Evolutionary conservation across 2,797 vertebrate genomes (phyloP).

Genomic region (Lepilemur septentrionalis): DNA sequence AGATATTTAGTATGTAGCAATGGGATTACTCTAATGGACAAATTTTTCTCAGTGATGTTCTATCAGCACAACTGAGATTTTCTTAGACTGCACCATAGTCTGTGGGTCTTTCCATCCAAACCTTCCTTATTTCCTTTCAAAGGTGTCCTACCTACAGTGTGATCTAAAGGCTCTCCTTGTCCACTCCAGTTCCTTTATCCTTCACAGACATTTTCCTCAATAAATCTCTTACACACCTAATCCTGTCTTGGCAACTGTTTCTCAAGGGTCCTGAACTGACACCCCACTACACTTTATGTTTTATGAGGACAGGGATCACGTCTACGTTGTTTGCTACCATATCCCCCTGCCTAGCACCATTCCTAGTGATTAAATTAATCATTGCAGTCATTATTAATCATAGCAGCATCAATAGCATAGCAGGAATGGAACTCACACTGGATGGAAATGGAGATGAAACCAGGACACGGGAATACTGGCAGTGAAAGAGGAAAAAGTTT

Average conservation of each 20-base stretch:
- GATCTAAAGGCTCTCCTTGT: background rate
- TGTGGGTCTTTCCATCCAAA: background rate
- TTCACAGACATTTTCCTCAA: background rate
- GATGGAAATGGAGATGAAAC: background rate
- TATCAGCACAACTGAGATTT: background rate
- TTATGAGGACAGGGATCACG: background rate
- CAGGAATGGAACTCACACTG: background rate
- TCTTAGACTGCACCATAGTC: background rate
- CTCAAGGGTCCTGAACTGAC: background rate
- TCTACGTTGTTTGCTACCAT: background rate
- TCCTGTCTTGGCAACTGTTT: background rate
- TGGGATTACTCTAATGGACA: background rate
- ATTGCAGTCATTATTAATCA: background rate
- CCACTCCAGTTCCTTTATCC: background rate
- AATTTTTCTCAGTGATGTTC: background rate
- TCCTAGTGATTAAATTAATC: background rate
- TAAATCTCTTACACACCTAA: background rate
- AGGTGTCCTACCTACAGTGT: background rate
- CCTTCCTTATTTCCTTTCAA: background rate
- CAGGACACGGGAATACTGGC: background rate
- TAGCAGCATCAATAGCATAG: background rate
- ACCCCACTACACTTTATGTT: background rate
- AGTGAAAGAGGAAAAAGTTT: background rate
- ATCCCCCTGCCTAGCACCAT: background rate
- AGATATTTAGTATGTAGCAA: background rate